Percentiles rank a stretch among this genome's conserved stretches.
Conservation (phyloP, 92 coral and sea anemone genomes). For the Siderastrea siderea region DNA sequence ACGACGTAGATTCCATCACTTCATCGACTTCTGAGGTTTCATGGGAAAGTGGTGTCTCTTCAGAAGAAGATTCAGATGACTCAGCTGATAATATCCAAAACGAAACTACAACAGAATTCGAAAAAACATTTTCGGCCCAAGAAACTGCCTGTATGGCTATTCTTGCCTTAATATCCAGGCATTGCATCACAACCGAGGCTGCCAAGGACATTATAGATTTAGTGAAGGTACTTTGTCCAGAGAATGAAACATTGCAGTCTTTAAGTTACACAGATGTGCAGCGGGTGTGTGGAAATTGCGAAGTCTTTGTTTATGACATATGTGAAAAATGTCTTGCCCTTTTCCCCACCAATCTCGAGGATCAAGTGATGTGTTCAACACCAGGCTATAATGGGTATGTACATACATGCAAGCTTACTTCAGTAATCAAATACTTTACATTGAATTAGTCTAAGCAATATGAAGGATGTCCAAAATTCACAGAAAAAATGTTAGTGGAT, state of each 20-base stretch:
- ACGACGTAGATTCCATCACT: no score
- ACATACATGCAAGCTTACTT: neutral
- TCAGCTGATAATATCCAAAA: neutral
- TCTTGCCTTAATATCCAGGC: conserved; percentile 55
- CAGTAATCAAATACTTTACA: no score
- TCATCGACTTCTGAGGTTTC: no score
- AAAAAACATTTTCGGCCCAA: neutral
- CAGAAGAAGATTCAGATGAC: no score
- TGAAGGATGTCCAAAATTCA: no score
- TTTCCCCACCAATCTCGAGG: conserved; percentile 22
- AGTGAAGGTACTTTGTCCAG: conserved; percentile 47
- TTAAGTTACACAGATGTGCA: conserved; percentile 25
- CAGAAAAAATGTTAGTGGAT: no score
- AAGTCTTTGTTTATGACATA: conserved; percentile 40
- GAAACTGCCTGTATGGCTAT: conserved; percentile 60
- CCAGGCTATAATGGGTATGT: conserved; percentile 58
- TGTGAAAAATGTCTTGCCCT: conserved; percentile 56
- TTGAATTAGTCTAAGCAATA: no score
- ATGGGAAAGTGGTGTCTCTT: no score
- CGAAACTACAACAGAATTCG: neutral
- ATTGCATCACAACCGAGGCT: conserved; percentile 60
- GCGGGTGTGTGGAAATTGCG: conserved; percentile 65
- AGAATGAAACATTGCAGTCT: conserved; percentile 27
- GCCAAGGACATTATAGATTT: conserved; percentile 57
- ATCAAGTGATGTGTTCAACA: conserved; percentile 48